A percentile compares a stretch with the other conserved stretches of the same genome.
Conservation (phyloP, 1,140 invertebrate species). For the Ceratitis capitata region DNA sequence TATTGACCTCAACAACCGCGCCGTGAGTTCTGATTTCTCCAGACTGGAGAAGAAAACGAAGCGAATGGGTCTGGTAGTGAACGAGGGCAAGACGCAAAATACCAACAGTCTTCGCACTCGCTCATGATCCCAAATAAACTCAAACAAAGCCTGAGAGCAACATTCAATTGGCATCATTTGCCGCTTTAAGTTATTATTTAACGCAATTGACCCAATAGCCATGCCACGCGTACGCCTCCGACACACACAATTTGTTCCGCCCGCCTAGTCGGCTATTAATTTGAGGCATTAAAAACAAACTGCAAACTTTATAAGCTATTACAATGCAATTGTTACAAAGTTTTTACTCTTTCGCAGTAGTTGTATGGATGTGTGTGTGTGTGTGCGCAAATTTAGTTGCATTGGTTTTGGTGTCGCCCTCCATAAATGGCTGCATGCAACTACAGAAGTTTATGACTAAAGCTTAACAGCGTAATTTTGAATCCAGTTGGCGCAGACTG, state of each 20-base stretch:
- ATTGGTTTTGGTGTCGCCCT: background rate
- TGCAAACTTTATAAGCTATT: slow-evolving; percentile 13
- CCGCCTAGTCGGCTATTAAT: background rate
- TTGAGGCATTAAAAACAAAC: slow-evolving; percentile 12
- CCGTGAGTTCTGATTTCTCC: too few species aligned
- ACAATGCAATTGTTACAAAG: slow-evolving; percentile 37
- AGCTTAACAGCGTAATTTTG: slow-evolving; percentile 1
- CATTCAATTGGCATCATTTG: background rate
- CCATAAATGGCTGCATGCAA: background rate
- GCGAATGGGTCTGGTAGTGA: too few species aligned
- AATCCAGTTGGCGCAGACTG: background rate
- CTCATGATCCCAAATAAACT: background rate
- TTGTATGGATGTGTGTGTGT: too few species aligned
- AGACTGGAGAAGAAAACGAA: too few species aligned
- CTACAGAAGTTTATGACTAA: slow-evolving; percentile 20
- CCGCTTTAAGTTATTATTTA: background rate
- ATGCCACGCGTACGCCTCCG: background rate
- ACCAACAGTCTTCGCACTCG: too few species aligned
- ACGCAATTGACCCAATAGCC: background rate
- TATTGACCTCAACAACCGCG: too few species aligned
- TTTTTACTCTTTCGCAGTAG: background rate
- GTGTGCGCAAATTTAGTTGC: too few species aligned
- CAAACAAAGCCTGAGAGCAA: background rate
- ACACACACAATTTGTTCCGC: background rate
- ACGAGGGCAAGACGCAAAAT: too few species aligned